These are phyloP conservation scores for Phalloptychus januarius DNA, from an alignment of 2,797 vertebrate genomes.

Conservation along the genomic window DNA sequence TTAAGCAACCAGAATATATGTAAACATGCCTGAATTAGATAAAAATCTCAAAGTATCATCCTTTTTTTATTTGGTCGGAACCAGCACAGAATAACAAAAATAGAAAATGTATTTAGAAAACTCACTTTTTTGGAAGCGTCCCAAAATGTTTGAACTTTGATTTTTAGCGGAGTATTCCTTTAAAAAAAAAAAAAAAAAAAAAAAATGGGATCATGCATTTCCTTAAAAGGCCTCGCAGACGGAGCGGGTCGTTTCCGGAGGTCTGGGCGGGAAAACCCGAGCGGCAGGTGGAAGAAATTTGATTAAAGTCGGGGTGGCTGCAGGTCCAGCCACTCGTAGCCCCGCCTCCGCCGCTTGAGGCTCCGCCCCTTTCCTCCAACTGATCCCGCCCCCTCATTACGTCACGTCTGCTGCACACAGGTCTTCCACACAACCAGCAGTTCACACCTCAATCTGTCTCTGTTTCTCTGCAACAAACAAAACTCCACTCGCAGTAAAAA, in stretches of 20 bases:
- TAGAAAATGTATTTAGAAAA: neutral
- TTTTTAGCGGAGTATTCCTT: slow-evolving; percentile 25
- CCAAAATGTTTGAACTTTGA: slow-evolving; percentile 1
- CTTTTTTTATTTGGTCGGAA: neutral
- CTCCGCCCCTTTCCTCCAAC: slow-evolving; percentile 17
- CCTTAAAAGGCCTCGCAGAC: slow-evolving; percentile 30
- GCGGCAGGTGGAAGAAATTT: slow-evolving; percentile 16
- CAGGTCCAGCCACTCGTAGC: slow-evolving; percentile 86
- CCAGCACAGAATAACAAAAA: too few relatives aligned
- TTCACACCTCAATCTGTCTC: slow-evolving; percentile 64
- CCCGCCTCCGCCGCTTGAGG: slow-evolving; percentile 15
- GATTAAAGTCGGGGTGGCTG: slow-evolving; percentile 78
- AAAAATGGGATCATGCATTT: slow-evolving; percentile 29
- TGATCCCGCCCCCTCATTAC: slow-evolving; percentile 71
- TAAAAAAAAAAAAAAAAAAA: neutral
- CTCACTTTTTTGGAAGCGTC: neutral
- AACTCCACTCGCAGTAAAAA: slow-evolving; percentile 78
- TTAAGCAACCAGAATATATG: neutral
- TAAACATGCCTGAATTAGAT: too few relatives aligned
- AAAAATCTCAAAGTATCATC: too few relatives aligned
- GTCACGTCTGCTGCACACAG: slow-evolving; percentile 51
- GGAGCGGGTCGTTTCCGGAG: slow-evolving; percentile 6
- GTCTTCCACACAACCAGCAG: slow-evolving; percentile 80
- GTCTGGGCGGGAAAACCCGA: neutral
- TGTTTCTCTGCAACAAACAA: slow-evolving; percentile 43